Conservation (phyloP, 2,113 vertebrate genomes). For the Helogale parvula region DNA sequence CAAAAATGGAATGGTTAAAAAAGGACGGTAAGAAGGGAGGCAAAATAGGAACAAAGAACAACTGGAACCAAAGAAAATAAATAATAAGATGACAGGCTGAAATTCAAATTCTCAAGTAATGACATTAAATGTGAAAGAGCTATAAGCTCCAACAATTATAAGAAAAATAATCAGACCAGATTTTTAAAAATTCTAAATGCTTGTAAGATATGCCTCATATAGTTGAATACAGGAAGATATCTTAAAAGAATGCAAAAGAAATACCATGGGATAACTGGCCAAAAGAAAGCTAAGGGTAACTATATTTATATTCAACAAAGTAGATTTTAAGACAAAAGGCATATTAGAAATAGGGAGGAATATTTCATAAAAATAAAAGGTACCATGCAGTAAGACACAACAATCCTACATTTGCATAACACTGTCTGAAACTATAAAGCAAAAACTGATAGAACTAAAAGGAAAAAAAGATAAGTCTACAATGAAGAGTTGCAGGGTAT, state of each 20-base stretch:
- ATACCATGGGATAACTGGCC: neutral
- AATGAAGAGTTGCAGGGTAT: neutral
- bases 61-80: neutral
- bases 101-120: neutral
- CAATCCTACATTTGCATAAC: neutral
- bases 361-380: slow-evolving; percentile 22
- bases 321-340: neutral
- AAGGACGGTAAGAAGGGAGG: neutral
- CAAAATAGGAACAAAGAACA: neutral
- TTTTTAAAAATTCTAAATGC: neutral
- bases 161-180: neutral
- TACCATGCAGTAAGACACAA: neutral
- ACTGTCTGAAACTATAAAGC: neutral
- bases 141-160: neutral
- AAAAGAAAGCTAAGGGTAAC: neutral
- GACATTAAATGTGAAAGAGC: neutral
- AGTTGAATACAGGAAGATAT: neutral
- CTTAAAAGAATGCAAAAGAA: neutral
- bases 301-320: neutral
- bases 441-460: neutral
- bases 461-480: neutral
- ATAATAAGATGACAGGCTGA: neutral
- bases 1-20: neutral
- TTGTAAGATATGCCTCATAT: neutral
- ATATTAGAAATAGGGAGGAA: neutral